Conservation (phyloP, 2,888 invertebrate genomes). For the Tyria jacobaeae region DNA sequence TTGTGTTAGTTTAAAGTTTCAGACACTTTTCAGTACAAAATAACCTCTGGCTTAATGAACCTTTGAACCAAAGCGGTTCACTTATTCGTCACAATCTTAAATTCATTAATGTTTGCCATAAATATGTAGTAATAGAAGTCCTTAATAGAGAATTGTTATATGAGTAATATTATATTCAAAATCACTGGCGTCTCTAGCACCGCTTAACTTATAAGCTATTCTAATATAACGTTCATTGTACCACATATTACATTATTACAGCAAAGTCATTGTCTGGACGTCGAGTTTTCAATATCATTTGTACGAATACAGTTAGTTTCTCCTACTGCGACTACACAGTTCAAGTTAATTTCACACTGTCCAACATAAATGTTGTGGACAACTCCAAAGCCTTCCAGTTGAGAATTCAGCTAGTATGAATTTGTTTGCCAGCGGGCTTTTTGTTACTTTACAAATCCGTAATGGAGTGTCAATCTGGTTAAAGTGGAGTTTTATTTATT, state of each 20-base stretch:
- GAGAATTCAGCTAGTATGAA: neutral
- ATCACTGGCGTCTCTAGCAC: conserved; percentile 11
- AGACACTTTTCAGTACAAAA: too few species aligned
- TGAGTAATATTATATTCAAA: neutral
- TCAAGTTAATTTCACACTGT: conserved; percentile 30
- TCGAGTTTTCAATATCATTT: conserved; percentile 48
- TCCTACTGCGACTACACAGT: conserved; percentile 26
- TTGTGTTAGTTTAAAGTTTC: too few species aligned
- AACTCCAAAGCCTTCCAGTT: neutral
- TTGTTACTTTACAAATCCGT: neutral
- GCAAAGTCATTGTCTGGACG: conserved; percentile 31
- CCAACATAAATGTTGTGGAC: conserved; percentile 13
- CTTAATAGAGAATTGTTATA: too few species aligned
- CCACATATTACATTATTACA: neutral
- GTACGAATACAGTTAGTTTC: conserved; percentile 44
- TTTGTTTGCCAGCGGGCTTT: too few species aligned
- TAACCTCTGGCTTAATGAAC: too few species aligned
- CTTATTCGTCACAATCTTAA: too few species aligned
- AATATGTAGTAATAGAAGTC: too few species aligned
- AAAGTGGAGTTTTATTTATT: neutral
- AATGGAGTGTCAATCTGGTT: neutral
- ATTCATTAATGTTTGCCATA: too few species aligned
- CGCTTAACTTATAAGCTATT: neutral
- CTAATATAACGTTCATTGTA: neutral
- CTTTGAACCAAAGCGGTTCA: too few species aligned